A percentile compares a stretch with the other conserved stretches of the same genome.
Evolutionary conservation across 2,113 vertebrate species (phyloP).

Genomic region (Ptilonorhynchus violaceus): DNA sequence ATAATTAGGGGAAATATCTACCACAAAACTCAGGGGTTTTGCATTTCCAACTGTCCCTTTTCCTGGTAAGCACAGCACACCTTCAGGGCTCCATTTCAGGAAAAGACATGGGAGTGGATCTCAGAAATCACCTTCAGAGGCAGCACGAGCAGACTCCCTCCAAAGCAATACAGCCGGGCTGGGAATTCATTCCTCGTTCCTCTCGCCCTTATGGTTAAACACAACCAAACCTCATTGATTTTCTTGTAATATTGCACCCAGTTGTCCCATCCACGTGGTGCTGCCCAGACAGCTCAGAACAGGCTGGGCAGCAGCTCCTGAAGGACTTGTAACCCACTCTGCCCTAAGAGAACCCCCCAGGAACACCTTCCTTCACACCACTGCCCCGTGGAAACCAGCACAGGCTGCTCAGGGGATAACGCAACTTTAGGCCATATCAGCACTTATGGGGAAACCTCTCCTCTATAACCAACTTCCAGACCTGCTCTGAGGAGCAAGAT

Average conservation of each 20-base stretch:
- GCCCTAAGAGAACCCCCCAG: rapidly evolving
- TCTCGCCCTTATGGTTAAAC: neutral
- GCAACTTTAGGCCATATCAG: rapidly evolving
- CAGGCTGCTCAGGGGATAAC: neutral
- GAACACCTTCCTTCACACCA: neutral
- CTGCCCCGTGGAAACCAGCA: rapidly evolving
- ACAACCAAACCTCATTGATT: neutral
- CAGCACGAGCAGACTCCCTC: neutral
- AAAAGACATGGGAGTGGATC: neutral
- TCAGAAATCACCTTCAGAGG: neutral
- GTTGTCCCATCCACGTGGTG: neutral
- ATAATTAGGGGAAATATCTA: neutral
- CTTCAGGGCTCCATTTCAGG: neutral
- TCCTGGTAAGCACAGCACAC: neutral
- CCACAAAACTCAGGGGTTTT: neutral
- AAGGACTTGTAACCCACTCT: rapidly evolving
- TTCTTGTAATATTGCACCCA: neutral
- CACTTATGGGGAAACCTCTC: neutral
- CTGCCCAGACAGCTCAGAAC: neutral
- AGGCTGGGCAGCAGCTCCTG: neutral
- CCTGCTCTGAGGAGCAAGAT: rapidly evolving
- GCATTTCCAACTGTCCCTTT: neutral
- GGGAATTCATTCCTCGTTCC: neutral
- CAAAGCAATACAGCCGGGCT: neutral
- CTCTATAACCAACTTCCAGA: neutral